Conservation (phyloP, 2,888 invertebrate genomes). For the Entomobrya multifasciata region DNA sequence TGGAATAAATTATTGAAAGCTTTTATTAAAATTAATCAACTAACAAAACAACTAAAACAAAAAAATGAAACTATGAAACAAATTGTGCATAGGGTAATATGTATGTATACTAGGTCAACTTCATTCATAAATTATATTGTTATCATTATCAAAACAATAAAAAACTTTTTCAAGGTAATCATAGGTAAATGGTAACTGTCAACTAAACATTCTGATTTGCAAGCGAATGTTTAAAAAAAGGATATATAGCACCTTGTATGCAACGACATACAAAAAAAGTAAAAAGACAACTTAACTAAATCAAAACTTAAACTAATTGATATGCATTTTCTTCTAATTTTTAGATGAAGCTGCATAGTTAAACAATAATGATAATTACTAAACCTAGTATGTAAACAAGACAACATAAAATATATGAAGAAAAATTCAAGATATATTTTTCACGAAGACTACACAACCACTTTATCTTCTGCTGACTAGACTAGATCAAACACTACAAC, state of each 20-base stretch:
- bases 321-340: too few relatives aligned
- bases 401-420: neutral
- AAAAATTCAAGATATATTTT: neutral
- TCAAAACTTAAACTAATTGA: too few relatives aligned
- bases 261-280: too few relatives aligned
- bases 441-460: neutral
- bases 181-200: too few relatives aligned
- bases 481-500: neutral
- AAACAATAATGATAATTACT: neutral
- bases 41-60: neutral
- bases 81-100: neutral
- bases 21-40: too few relatives aligned
- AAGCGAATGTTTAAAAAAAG: too few relatives aligned
- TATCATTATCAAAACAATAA: too few relatives aligned
- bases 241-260: too few relatives aligned
- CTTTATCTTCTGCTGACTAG: neutral
- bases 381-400: neutral
- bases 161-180: too few relatives aligned
- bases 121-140: neutral
- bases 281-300: too few relatives aligned
- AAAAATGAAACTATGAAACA: neutral
- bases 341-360: too few relatives aligned
- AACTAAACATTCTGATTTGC: too few relatives aligned
- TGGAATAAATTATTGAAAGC: constrained; percentile 13
- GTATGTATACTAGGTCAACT: neutral